Percentiles rank a stretch among this genome's conserved stretches.
These are phyloP conservation scores for Hydrolagus affinis DNA, from an alignment of 2,113 vertebrate species.

Conservation along the genomic window DNA sequence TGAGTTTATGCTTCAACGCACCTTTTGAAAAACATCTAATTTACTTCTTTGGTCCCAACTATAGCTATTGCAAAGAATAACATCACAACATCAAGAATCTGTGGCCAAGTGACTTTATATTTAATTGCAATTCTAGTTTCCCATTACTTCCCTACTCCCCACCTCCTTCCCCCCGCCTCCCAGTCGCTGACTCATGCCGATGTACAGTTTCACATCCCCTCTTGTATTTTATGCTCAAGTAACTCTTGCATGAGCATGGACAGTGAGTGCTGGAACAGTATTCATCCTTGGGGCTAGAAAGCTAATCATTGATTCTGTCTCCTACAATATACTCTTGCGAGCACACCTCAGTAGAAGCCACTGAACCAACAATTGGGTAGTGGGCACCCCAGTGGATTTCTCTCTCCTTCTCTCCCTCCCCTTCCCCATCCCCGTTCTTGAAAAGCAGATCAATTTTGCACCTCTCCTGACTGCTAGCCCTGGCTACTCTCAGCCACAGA, in stretches of 20 bases:
- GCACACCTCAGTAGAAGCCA: background rate
- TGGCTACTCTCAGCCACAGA: background rate
- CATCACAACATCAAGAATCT: background rate
- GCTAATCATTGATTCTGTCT: too few species aligned
- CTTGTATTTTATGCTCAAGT: too few species aligned
- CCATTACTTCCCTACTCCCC: too few species aligned
- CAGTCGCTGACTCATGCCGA: too few species aligned
- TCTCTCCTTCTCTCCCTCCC: background rate
- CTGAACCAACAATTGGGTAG: background rate
- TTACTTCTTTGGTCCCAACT: background rate
- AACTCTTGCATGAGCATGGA: too few species aligned
- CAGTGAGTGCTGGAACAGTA: too few species aligned
- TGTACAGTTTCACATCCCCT: too few species aligned
- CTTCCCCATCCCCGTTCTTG: background rate
- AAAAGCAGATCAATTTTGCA: background rate
- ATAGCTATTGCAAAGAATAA: background rate
- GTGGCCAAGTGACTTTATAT: too few species aligned
- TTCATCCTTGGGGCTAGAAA: too few species aligned
- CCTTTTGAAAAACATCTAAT: background rate
- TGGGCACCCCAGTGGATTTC: slow-evolving; percentile 3
- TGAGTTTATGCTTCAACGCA: background rate
- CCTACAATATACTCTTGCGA: too few species aligned
- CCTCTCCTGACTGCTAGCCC: background rate
- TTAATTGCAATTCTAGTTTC: too few species aligned
- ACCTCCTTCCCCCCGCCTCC: too few species aligned